Evolutionary conservation across 2,113 vertebrate species (phyloP), one percentile per base, ranked within the genome.

Genomic region (Benitochromis conjunctus): DNA sequence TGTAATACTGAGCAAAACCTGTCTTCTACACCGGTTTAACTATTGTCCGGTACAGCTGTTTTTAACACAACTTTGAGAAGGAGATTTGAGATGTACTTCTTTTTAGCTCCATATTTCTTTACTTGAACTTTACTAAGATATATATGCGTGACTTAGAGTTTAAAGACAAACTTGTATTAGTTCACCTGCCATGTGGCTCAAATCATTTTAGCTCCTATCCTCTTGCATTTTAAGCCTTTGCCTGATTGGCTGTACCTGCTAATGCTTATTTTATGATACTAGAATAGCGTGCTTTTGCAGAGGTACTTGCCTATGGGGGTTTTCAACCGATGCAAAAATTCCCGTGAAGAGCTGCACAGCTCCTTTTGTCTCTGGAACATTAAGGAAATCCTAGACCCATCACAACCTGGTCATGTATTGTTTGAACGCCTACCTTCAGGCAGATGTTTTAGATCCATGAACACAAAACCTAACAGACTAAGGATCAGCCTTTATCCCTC

Each of bases 401-500:
- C 6, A 36, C 60, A 64, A 31, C 29, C 60, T 36, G 31, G 18
- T 36, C 60, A n/a, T 36, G 6, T 36, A 36, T 64, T 64, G 31
- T n/a, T n/a, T 64, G 31, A 36, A 38, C 1, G 0, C 18, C 18
- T 34, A 36, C 31, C 31, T 64, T 36, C 60, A 64, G 31, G 18
- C 31, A 64, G 0, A 36, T 1, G 1, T 12, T 64, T 64, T 64
- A 64, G 60, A 64, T 64, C 31, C 10, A 64, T 2, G 36, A 64
- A 64, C 31, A 38, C 4, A 38, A 64, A 64, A 38, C 60, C 1
- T 7, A 64, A 64, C 60, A 64, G 31, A 64, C 60, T 64, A 36
- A 12, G 1, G 31, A 38, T 36, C 60, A 38, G 31, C 0, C n/a
- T 0, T 64, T 64, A n/a, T 64, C 18, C 60, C 0, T 0, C 18